phyloP scores from a whole-genome alignment of 2,113 vertebrate species.

The Aythya baeri region DNA sequence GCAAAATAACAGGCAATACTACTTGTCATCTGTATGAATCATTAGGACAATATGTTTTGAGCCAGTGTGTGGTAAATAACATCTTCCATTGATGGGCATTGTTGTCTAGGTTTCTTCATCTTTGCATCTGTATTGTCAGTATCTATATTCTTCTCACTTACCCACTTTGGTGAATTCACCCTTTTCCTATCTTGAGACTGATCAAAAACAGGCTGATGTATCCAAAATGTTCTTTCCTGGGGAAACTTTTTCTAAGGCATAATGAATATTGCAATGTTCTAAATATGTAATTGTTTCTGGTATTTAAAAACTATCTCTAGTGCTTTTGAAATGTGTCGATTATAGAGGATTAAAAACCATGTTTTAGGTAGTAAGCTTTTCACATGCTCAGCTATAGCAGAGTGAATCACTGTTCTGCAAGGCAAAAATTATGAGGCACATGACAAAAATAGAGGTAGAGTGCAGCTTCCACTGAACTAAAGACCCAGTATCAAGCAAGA shows the following conservation, averaged over 20 bases:
- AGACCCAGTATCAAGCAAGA: background rate
- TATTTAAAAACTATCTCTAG: background rate
- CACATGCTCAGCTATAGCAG: background rate
- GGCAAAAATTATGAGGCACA: background rate
- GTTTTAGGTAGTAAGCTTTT: background rate
- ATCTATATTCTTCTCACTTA: background rate
- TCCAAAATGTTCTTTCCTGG: background rate
- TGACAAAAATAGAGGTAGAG: background rate
- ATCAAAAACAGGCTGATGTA: background rate
- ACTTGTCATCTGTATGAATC: background rate
- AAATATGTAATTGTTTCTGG: background rate
- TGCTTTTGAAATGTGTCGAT: background rate
- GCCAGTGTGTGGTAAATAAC: background rate
- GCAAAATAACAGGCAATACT: background rate
- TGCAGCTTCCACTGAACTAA: background rate
- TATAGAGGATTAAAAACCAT: background rate
- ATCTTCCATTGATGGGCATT: background rate
- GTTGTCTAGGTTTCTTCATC: background rate
- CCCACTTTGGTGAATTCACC: background rate
- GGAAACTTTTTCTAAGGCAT: background rate
- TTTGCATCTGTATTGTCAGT: background rate
- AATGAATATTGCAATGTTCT: background rate
- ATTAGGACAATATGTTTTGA: background rate
- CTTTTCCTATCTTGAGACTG: accelerated
- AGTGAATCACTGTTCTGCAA: background rate